These are phyloP conservation scores for Odocoileus hemionus DNA, from an alignment of 2,113 vertebrate genomes.

Conservation along the genomic window DNA sequence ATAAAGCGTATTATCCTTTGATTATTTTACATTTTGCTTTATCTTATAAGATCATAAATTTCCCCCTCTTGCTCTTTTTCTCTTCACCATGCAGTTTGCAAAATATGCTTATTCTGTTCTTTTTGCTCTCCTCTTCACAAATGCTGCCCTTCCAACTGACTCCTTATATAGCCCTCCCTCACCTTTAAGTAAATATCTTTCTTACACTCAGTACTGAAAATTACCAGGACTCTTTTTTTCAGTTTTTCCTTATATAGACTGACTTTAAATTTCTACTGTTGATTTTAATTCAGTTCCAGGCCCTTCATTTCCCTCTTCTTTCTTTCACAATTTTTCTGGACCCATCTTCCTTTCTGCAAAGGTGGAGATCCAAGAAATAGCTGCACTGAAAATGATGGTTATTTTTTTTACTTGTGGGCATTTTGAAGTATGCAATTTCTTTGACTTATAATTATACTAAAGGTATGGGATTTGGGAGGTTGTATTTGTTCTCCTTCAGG, in stretches of 20 bases:
- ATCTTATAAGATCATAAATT: background rate
- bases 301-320: background rate
- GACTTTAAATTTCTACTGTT: background rate
- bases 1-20: background rate
- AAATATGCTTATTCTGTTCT: background rate
- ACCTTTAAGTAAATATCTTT: background rate
- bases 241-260: background rate
- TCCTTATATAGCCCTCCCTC: background rate
- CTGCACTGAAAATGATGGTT: background rate
- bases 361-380: background rate
- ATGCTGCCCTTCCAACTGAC: background rate
- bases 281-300: background rate
- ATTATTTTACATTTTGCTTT: background rate
- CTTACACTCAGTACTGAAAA: background rate
- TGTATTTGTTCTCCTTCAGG: background rate
- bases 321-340: background rate
- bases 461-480: background rate
- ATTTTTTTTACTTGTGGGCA: background rate
- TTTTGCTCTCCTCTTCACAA: background rate
- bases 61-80: background rate
- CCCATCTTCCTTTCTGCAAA: background rate
- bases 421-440: background rate
- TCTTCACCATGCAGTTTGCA: background rate
- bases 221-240: background rate
- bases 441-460: background rate